Percentiles rank a stretch among this genome's conserved stretches.
These are phyloP conservation scores for Acrobasis repandana DNA, from an alignment of 2,888 invertebrate species.

Conservation along the genomic window DNA sequence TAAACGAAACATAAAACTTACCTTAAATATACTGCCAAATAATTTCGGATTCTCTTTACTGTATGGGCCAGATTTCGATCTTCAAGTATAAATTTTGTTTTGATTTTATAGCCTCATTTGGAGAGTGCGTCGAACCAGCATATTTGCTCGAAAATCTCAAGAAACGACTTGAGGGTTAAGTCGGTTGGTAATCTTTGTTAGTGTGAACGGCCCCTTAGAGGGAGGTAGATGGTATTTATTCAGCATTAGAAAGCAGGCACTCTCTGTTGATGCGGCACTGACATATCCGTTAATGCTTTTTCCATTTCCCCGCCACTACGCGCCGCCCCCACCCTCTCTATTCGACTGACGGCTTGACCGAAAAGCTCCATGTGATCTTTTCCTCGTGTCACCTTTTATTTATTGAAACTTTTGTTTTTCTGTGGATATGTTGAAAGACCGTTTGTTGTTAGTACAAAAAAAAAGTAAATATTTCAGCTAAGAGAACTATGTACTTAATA, in stretches of 20 bases:
- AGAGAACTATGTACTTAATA: too few species aligned
- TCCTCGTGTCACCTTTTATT: constrained; percentile 44
- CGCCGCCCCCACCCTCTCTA: constrained; percentile 46
- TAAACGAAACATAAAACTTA: constrained; percentile 21
- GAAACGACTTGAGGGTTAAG: constrained; percentile 16
- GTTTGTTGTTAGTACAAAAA: too few species aligned
- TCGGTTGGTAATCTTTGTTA: constrained; percentile 39
- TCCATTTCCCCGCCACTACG: constrained; percentile 75
- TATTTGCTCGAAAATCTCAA: constrained; percentile 12
- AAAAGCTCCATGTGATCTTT: constrained; percentile 54
- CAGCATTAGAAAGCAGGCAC: constrained; percentile 79
- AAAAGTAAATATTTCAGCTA: too few species aligned
- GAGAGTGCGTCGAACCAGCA: background rate
- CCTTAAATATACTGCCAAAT: constrained; percentile 16
- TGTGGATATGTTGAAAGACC: background rate
- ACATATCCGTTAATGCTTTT: constrained; percentile 83
- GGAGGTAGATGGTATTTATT: constrained; percentile 76
- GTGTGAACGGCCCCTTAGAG: constrained; percentile 52
- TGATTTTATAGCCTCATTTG: constrained; percentile 18
- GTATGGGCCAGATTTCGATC: constrained; percentile 12
- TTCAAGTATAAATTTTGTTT: constrained; percentile 21
- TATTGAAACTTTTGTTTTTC: constrained; percentile 20
- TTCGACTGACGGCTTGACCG: constrained; percentile 63
- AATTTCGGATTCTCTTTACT: constrained; percentile 15
- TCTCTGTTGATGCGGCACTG: constrained; percentile 78